These are phyloP conservation scores for Cygnus olor DNA, from an alignment of 2,797 vertebrate genomes.

Conservation along the genomic window DNA sequence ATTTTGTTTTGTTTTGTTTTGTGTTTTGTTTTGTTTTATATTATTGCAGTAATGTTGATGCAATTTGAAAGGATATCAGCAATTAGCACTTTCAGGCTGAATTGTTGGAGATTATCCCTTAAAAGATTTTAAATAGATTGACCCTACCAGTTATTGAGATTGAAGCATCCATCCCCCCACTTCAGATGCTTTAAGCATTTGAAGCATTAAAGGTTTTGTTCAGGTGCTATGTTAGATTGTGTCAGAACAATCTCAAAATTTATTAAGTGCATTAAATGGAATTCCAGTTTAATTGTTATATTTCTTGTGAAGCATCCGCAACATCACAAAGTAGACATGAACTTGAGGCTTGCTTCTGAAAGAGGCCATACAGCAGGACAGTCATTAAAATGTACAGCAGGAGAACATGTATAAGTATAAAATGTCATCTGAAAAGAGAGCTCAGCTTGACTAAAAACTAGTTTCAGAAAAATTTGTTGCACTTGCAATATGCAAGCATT, in stretches of 20 bases:
- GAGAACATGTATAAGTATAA: neutral
- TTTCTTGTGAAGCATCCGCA: slow-evolving; percentile 5
- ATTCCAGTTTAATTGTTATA: neutral
- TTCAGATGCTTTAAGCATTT: neutral
- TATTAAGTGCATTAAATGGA: neutral
- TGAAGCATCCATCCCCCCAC: neutral
- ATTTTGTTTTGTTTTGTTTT: too few relatives aligned
- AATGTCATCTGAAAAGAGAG: neutral
- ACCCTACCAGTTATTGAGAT: neutral
- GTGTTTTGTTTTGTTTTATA: neutral
- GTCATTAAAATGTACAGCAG: neutral
- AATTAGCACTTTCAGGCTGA: neutral
- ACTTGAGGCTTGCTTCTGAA: neutral
- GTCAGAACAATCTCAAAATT: neutral
- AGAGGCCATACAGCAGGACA: neutral
- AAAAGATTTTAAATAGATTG: neutral
- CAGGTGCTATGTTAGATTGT: neutral
- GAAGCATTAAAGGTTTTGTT: neutral
- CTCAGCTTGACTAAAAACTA: neutral
- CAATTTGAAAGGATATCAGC: neutral
- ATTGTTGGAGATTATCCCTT: neutral
- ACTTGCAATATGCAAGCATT: neutral
- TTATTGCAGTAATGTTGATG: neutral
- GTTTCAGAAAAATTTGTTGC: neutral
- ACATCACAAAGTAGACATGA: neutral